Conservation (phyloP, 2,797 vertebrate genomes). For the Eulemur rubriventer region DNA sequence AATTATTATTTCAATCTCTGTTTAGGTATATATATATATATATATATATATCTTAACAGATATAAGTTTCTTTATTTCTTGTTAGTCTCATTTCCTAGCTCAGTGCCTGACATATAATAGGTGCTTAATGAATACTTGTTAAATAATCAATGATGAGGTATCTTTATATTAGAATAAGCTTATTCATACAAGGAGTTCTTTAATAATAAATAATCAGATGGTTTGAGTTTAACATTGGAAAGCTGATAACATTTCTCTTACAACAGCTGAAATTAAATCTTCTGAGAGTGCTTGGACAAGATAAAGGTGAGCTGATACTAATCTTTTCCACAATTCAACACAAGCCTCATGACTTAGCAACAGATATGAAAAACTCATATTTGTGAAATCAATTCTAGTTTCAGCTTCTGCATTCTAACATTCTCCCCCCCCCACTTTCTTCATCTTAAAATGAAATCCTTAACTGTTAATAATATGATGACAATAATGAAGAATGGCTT, state of each 20-base stretch:
- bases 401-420: not conserved
- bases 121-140: not conserved
- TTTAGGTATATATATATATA: not conserved
- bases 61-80: not conserved
- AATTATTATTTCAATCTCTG: not conserved
- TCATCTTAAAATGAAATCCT: conserved; percentile 25
- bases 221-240: not conserved
- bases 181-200: not conserved
- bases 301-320: not conserved
- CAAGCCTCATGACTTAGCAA: not conserved
- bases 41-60: not conserved
- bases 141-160: not conserved
- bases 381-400: conserved; percentile 17
- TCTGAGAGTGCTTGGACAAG: not conserved
- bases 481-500: conserved; percentile 3
- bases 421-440: not conserved
- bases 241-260: not conserved
- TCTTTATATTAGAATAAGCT: not conserved
- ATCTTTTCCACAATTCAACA: not conserved
- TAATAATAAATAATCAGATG: not conserved
- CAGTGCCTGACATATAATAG: not conserved
- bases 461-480: not conserved
- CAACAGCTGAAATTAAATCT: not conserved
- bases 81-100: not conserved
- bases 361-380: not conserved